phyloP scores from a whole-genome alignment of 2,888 invertebrate species.

The Pediacus dermestoides region DNA sequence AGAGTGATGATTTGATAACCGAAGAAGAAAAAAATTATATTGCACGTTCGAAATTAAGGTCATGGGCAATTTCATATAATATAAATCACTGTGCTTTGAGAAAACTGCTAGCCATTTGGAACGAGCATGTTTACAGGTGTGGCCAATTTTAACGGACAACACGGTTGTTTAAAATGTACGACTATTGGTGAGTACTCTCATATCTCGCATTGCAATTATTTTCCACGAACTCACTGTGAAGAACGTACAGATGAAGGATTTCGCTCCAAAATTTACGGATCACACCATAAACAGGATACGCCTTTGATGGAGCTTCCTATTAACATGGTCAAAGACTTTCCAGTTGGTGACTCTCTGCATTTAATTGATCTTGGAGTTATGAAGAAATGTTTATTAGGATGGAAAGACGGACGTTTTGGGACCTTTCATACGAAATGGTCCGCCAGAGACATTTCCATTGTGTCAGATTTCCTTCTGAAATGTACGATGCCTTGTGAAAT shows the following conservation, averaged over 20 bases:
- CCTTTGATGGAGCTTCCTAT: constrained; percentile 15
- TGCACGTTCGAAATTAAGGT: too few species aligned
- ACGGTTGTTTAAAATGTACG: constrained; percentile 26
- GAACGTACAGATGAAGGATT: constrained; percentile 18
- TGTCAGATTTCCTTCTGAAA: constrained; percentile 17
- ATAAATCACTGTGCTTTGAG: too few species aligned
- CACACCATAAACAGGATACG: constrained; percentile 19
- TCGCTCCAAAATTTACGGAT: constrained; percentile 13
- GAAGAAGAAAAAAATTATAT: too few species aligned
- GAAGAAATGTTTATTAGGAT: constrained; percentile 21
- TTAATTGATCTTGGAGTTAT: constrained; percentile 19
- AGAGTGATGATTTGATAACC: too few species aligned
- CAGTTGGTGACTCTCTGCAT: constrained; percentile 20
- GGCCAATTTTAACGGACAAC: constrained; percentile 21
- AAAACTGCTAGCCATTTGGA: too few species aligned
- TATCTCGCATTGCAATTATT: constrained; percentile 5
- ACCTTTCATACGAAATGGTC: constrained; percentile 24
- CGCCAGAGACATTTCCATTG: constrained; percentile 16
- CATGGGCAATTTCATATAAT: too few species aligned
- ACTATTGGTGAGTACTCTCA: constrained; percentile 24
- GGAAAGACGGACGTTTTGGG: constrained; percentile 23
- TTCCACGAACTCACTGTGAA: constrained; percentile 14
- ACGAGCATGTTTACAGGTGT: constrained; percentile 18
- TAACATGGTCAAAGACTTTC: constrained; percentile 19
- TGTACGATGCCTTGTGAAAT: constrained; percentile 24